Evolutionary conservation across 2,797 vertebrate genomes (phyloP), one percentile per base, ranked within the genome.

Genomic region (Coluber constrictor): DNA sequence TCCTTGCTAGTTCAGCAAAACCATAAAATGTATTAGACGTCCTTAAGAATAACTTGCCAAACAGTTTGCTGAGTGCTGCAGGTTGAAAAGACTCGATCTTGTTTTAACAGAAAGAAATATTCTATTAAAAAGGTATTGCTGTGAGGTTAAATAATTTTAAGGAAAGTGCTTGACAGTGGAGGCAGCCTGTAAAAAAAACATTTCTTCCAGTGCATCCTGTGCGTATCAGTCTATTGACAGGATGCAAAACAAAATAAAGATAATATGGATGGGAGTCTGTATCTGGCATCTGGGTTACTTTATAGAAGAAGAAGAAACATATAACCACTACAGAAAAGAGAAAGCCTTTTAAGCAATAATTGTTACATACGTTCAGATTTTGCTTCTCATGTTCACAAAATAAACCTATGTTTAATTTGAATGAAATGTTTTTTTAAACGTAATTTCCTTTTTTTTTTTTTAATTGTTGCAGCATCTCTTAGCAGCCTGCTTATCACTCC

Each of bases 401-500:
- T 87, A 88, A 83, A 88, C 29, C 18, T 88, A 43, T 18, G 37
- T 37, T 59, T 86, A 6, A 15, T 16, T 51, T 51, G 37, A 89
- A 55, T 10, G 1, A 61, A 12, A 27, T 10, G 13, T 5, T 86
- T 89, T 60, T 89, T 20, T 47, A 12, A 57, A 20, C 2, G 1
- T 16, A 25, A 10, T 37, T 29, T 66, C 16, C 16, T 8, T 87
- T 43, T 18, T 56, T 25, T 94, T 88, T 57, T 96, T 93, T 6
- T 7, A 57, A 32, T 87, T 89, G 70, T 91, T 95, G 83, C 96
- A 99, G 99, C 99, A 1, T 99, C 99, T 96, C 98, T 99, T 8
- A 99, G 99, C 98, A 99, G 99, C 93, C 98, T 99, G 97, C 97
- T 99, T 94, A 99, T 99, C 97, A 99, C 99, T 59, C 99, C 99